phyloP scores from a whole-genome alignment of 2,113 vertebrate genomes.

The Myotis brandtii region DNA sequence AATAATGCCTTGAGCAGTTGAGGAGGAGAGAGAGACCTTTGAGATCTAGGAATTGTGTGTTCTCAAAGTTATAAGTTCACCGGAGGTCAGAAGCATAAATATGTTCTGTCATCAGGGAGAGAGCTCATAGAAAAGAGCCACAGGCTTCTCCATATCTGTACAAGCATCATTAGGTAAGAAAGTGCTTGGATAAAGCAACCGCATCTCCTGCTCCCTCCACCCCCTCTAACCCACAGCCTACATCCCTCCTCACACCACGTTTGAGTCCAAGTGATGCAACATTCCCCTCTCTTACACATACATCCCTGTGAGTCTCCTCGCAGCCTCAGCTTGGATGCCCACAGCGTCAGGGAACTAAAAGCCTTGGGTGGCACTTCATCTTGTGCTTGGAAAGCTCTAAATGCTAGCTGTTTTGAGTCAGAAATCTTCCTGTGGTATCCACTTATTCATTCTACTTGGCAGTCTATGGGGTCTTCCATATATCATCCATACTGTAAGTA shows the following conservation, averaged over 20 bases:
- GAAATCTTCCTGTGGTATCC: not conserved
- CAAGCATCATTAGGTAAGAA: not conserved
- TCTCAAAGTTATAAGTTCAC: not conserved
- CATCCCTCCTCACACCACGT: rapidly evolving
- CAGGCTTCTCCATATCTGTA: not conserved
- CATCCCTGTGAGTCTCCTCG: not conserved
- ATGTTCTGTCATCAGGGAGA: not conserved
- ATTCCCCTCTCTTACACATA: not conserved
- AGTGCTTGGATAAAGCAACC: not conserved
- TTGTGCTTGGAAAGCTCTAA: not conserved
- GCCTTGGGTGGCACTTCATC: not conserved
- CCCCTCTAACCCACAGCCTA: not conserved
- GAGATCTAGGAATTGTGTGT: not conserved
- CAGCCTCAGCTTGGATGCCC: not conserved
- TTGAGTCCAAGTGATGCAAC: not conserved
- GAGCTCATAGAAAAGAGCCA: not conserved
- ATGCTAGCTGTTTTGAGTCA: not conserved
- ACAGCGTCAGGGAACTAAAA: not conserved
- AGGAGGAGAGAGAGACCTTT: not conserved
- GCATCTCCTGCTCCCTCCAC: not conserved
- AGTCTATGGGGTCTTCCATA: not conserved
- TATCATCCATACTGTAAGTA: not conserved
- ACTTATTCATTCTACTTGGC: not conserved
- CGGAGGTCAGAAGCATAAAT: not conserved
- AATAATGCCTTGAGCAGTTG: not conserved